Evolutionary conservation across 2,888 invertebrate species (phyloP), one percentile per base, ranked within the genome.

Genomic region (Drosophila colorata): DNA sequence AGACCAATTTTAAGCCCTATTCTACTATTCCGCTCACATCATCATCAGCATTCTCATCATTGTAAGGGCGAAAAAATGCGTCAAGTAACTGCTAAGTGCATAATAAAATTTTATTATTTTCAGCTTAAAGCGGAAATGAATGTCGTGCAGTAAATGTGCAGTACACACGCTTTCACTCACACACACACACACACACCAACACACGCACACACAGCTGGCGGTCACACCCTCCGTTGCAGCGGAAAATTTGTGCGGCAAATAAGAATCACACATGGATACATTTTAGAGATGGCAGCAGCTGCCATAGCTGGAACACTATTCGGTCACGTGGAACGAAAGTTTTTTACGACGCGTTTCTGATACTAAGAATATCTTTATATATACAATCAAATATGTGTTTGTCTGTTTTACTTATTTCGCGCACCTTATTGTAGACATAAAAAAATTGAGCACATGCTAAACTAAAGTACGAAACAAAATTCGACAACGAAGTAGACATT

Each of bases 61-160:
- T 61, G 52, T 46, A 51, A n/a, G 61, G 53, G 52, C 38, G 53
- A 51, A 60, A 68, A 60, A 65, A 33, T 55, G 67, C 69, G 72
- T 66, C 48, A 41, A 72, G 66, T 64, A 69, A 78, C 66, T 74
- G 67, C 79, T 76, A 85, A 82, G 79, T 82, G 86, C 81, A 87
- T 84, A 84, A 87, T 87, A 83, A 78, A 83, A 84, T 81, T 87
- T 59, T 81, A 75, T 81, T 78, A 80, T 80, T 75, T 72, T 44
- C 38, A 56, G 75, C 85, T 75, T 65, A 43, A 69, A 75, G 75
- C 87, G 74, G 74, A 77, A 87, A 80, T 69, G 69, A 80, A 82
- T 77, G 81, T 74, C 58, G 61, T 69, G 69, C 78, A 65, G 57
- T 49, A 63, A 61, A 47, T 68, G 64, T 69, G 75, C 75, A 53